These are phyloP conservation scores for Drosophila sp. DNA, from an alignment of 1,140 invertebrate genomes.

Conservation along the genomic window DNA sequence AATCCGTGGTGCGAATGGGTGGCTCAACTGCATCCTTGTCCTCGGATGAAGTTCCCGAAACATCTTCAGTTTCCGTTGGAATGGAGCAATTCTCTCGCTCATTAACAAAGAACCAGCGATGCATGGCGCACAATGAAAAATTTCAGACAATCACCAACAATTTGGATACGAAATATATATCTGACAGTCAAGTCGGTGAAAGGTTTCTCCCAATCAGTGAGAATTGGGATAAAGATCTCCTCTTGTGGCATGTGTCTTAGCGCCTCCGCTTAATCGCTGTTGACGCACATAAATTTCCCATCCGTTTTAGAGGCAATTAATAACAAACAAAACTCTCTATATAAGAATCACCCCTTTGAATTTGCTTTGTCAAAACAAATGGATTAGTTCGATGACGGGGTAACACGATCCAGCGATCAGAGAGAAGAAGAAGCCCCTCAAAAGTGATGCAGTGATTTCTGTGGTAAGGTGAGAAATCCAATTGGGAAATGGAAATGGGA, in stretches of 20 bases:
- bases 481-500: constrained; percentile 26
- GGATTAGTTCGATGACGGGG: constrained; percentile 39
- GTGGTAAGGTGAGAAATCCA: constrained; percentile 42
- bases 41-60: not conserved
- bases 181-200: not conserved
- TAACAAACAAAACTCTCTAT: constrained; percentile 34
- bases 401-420: constrained; percentile 44
- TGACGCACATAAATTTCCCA: constrained; percentile 57
- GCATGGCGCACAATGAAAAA: constrained; percentile 46
- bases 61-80: not conserved
- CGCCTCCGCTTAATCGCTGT: constrained; percentile 51
- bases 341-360: constrained; percentile 10
- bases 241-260: constrained; percentile 46
- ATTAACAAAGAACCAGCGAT: constrained; percentile 74
- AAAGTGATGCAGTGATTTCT: constrained; percentile 35
- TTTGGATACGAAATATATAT: constrained; percentile 44
- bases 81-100: constrained; percentile 53
- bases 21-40: not conserved
- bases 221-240: not conserved
- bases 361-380: constrained; percentile 30
- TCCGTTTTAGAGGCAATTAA: constrained; percentile 46
- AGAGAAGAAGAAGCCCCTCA: constrained; percentile 29
- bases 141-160: constrained; percentile 18
- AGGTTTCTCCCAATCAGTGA: not conserved
- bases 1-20: constrained; percentile 36